Evolutionary conservation across 2,888 invertebrate genomes (phyloP), one percentile per base, ranked within the genome.

Genomic region (Cheilosia vernalis): DNA sequence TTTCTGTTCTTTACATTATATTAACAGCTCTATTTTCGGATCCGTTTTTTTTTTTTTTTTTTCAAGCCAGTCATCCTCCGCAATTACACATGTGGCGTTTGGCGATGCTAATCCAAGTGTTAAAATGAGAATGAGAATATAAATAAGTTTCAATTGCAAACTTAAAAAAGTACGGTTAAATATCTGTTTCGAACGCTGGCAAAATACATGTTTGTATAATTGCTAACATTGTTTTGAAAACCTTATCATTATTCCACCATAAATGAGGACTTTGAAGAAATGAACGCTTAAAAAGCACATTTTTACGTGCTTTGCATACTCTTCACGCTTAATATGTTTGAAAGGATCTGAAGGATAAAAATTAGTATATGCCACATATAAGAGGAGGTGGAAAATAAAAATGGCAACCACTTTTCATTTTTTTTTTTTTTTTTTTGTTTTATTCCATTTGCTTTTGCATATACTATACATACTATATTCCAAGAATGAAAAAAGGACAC

Each of bases 331-430:
- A 81, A 81, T 81, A 74, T 74, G 74, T 74, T 74, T 81, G 74
- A 81, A 81, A 74, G 74, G 74, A 81, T 81, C 67, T 81, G 74
- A 74, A 81, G 81, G 81, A 81, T 81, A 81, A 69, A 74, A 81
- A 81, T 81, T 81, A 81, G 74, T 81, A 67, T 56, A 74, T 81
- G 66, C 66, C 60, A 67, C 73, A 67, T 56, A 60, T 67, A 53
- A 44, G 47, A 73, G 67, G 80, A 80, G 66, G 73, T 80, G 58
- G 73, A 73, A 80, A 80, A 80, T 80, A 80, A 80, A 80, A 80
- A 81, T 81, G 81, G 81, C 81, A 81, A 81, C 74, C 81, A 74
- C 81, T 74, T 81, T 74, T 63, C 63, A 74, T 74, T 74, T 69
- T 69, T 73, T 81, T 66, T 74, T 74, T 69, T 69, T 73, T 81